Conservation (phyloP, 2,888 invertebrate species). For the Mythimna lalbum region DNA sequence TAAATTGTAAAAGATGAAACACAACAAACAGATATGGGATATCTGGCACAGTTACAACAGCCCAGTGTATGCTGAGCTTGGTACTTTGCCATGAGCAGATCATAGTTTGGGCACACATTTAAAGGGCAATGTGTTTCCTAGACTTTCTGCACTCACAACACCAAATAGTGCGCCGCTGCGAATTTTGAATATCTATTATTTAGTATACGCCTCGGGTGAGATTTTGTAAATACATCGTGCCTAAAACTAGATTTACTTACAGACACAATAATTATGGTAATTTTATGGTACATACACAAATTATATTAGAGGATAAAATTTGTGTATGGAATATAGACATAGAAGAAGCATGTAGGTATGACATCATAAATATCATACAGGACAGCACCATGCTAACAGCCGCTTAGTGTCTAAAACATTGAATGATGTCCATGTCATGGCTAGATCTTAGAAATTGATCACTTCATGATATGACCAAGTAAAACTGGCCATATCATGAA, state of each 20-base stretch:
- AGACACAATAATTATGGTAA: background rate
- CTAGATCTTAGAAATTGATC: too few relatives aligned
- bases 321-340: too few relatives aligned
- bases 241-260: background rate
- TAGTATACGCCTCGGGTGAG: background rate
- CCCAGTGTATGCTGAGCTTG: background rate
- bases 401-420: background rate
- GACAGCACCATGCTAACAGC: background rate
- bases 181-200: background rate
- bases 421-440: background rate
- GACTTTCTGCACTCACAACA: background rate
- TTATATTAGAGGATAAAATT: too few relatives aligned
- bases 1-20: too few relatives aligned
- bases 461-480: too few relatives aligned
- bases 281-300: too few relatives aligned
- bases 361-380: too few relatives aligned
- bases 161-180: slow-evolving; percentile 15
- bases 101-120: background rate
- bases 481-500: too few relatives aligned
- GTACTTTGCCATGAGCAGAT: background rate
- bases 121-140: background rate
- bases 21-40: too few relatives aligned
- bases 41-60: background rate
- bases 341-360: too few relatives aligned
- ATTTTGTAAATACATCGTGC: background rate